Percentiles rank a stretch among this genome's conserved stretches.
Evolutionary conservation across 2,797 vertebrate genomes (phyloP).

Genomic region (Numenius phaeopus): DNA sequence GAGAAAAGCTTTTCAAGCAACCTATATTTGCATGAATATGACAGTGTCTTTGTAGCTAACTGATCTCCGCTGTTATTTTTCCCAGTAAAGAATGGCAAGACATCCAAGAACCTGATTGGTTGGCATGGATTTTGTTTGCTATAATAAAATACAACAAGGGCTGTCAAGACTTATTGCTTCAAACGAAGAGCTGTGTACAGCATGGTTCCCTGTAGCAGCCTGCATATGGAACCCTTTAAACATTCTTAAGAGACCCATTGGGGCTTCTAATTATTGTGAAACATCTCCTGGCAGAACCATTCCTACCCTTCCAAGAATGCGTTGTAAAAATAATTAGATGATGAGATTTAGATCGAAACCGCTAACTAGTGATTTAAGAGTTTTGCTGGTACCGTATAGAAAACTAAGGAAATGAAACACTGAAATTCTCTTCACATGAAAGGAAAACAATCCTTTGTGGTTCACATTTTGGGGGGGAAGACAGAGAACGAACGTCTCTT

Average conservation of each 20-base stretch:
- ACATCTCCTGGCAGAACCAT: slow-evolving; percentile 82
- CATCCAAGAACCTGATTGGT: slow-evolving; percentile 69
- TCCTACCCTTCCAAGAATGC: slow-evolving; percentile 82
- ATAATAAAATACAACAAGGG: slow-evolving; percentile 80
- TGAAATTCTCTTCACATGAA: slow-evolving; percentile 75
- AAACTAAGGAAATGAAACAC: slow-evolving; percentile 77
- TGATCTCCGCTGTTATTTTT: slow-evolving; percentile 38
- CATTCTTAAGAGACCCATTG: slow-evolving; percentile 82
- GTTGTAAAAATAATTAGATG: slow-evolving; percentile 85
- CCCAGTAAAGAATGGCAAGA: slow-evolving; percentile 58
- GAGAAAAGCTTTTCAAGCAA: background rate
- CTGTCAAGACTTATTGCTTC: slow-evolving; percentile 79
- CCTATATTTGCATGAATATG: slow-evolving; percentile 4
- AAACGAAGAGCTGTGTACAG: slow-evolving; percentile 77
- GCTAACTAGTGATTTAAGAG: slow-evolving; percentile 80
- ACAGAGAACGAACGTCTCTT: slow-evolving; percentile 1
- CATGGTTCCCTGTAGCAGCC: slow-evolving; percentile 74
- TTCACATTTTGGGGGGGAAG: slow-evolving; percentile 58
- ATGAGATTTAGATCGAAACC: slow-evolving; percentile 85
- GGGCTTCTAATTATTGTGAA: slow-evolving; percentile 86
- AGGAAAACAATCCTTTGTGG: slow-evolving; percentile 73
- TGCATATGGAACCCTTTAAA: slow-evolving; percentile 85
- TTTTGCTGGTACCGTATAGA: slow-evolving; percentile 61
- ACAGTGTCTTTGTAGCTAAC: background rate
- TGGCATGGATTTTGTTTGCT: slow-evolving; percentile 80